phyloP scores from a whole-genome alignment of 2,888 invertebrate genomes.

The Sphecodes monilicornis region DNA sequence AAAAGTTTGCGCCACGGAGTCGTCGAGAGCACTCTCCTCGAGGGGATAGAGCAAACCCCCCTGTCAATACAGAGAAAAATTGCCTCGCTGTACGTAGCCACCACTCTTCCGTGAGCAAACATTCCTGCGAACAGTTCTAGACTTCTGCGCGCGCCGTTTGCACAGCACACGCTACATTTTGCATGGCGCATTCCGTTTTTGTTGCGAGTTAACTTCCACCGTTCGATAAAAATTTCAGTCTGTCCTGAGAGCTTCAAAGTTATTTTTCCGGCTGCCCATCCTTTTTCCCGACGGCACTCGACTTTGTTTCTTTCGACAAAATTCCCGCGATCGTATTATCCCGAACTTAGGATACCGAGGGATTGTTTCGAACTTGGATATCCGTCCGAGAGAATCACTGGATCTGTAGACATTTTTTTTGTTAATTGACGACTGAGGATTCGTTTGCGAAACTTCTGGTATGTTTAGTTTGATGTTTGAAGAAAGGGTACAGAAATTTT shows the following conservation, averaged over 20 bases:
- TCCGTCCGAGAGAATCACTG: background rate
- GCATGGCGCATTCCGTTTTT: background rate
- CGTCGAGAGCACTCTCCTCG: background rate
- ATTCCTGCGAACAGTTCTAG: background rate
- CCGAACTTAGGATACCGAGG: background rate
- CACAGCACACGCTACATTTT: conserved; percentile 8
- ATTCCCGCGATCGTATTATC: background rate
- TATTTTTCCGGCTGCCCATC: background rate
- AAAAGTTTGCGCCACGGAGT: background rate
- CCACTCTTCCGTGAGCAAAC: background rate
- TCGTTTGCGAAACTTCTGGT: background rate
- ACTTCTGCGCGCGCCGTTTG: background rate
- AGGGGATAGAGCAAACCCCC: background rate
- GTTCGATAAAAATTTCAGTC: background rate
- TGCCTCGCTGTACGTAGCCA: background rate
- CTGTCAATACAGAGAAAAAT: conserved; percentile 4
- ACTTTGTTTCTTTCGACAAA: background rate
- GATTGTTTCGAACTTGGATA: background rate
- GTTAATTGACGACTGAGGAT: background rate
- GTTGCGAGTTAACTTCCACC: background rate
- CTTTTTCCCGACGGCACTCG: background rate
- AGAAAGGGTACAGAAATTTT: too few relatives aligned
- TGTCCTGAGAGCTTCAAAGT: background rate
- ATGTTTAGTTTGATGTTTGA: too few relatives aligned
- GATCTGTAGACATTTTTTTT: background rate